phyloP scores from a whole-genome alignment of 2,888 invertebrate species.

The Dolichomitus sp. region DNA sequence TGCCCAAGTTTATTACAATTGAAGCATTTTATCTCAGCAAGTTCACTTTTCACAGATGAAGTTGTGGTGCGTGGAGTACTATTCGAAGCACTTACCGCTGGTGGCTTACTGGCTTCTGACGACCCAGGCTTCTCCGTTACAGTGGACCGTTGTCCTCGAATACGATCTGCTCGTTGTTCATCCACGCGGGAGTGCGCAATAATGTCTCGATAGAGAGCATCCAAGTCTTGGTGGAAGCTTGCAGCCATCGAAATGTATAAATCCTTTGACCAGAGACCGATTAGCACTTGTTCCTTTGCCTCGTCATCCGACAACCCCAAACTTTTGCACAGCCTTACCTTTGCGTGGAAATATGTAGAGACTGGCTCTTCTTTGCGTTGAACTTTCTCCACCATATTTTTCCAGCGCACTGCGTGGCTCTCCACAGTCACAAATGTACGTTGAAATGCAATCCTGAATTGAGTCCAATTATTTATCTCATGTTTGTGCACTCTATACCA shows the following conservation, averaged over 20 bases:
- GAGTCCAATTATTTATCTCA: not conserved
- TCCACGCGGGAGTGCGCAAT: not conserved
- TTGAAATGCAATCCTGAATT: slow-evolving; percentile 4
- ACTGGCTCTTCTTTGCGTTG: no score
- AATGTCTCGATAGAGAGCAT: slow-evolving; percentile 21
- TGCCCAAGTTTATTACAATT: slow-evolving; percentile 26
- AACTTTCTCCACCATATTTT: no score
- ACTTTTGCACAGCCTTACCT: no score
- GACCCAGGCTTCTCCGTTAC: not conserved
- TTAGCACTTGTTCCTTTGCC: no score
- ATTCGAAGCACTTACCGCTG: not conserved
- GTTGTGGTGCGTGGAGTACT: no score
- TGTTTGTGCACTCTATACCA: no score
- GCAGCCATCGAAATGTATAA: slow-evolving; percentile 15
- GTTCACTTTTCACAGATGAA: no score
- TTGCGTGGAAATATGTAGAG: no score
- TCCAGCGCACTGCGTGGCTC: slow-evolving; percentile 1
- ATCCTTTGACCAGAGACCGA: no score
- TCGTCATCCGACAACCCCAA: no score
- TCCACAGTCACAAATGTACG: not conserved
- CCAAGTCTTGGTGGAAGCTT: slow-evolving; percentile 1
- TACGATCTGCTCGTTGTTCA: slow-evolving; percentile 11
- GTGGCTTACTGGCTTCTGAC: not conserved
- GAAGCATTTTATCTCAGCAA: slow-evolving; percentile 3
- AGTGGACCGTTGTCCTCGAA: not conserved